Evolutionary conservation across 2,113 vertebrate species (phyloP), one percentile per base, ranked within the genome.

Genomic region (Vidua macroura): DNA sequence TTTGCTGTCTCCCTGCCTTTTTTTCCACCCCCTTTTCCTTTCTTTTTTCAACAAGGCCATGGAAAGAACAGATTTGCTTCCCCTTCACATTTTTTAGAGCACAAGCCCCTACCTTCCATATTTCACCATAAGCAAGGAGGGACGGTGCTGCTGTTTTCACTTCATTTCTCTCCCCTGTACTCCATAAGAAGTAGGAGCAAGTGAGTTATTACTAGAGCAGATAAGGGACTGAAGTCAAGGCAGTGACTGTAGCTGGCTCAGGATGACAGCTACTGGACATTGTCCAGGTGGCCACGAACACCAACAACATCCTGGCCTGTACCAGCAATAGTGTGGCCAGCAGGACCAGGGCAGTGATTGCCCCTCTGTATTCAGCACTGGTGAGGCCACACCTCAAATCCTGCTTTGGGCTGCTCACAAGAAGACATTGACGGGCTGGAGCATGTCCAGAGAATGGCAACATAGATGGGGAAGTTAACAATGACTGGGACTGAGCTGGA

Each of bases 21-120:
- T 30, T 21, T 52, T 1, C 17, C 23, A 3, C 10, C 5, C 3
- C 2, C 1, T 6, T 11, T 7, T 22, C 9, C 35, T 17, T 76
- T 37, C 4, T 64, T 78, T 43, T 75, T 66, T 27, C 58, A 67
- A 14, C 25, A 59, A 72, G 62, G 43, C 56, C 5, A 1, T 19
- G 15, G 18, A 20, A 68, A 90, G 33, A 85, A 46, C 1, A 55
- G 12, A 79, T 59, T 41, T 79, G 8, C 14, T 80, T 51, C 16
- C 21, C 9, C 11, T 73, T 83, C 6, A 83, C 0, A 1, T n/a
- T 51, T 87, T 60, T 83, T 59, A 83, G 14, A 59, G 44, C 62
- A 53, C 33, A 49, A 72, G 53, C 7, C 56, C 23, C 21, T 14
- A 18, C 18, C 60, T 86, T 43, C 67, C 13, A 5, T 24, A 33